Evolutionary conservation across 2,888 invertebrate genomes (phyloP), one percentile per base, ranked within the genome.

Genomic region (Polydrusus cervinus): DNA sequence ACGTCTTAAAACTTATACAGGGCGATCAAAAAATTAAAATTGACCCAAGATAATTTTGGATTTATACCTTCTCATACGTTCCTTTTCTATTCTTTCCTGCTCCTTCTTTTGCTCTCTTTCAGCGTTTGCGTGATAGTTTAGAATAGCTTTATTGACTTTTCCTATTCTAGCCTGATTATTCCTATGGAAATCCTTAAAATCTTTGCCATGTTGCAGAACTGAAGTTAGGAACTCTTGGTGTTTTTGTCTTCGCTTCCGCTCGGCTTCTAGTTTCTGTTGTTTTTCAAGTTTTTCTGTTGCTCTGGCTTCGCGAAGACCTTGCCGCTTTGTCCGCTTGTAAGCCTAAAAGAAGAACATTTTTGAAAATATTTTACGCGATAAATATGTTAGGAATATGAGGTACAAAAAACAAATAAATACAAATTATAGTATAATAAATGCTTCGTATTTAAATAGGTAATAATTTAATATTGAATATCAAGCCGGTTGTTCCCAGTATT

Each of bases 31-130:
- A n/a, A n/a, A 25, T 14, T 60, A 5, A 0, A 1, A 14, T 38
- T 40, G 30, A 7, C 40, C 40, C 11, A 13, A 7, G 40, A 3
- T 10, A 3, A 30, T 30, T 30, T 3, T 30, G 7, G 30, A 30
- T 30, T 34, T 10, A 34, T 14, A 90, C 90, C 91, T 89, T 78
- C 98, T 91, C 97, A 99, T 98, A 91, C 99, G 96, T 87, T 99
- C 98, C 86, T 99, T 99, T 87, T 99, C 99, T 78, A 99, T 97
- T 67, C 98, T 91, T 86, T 99, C 98, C 86, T 99, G 99, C 88
- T 99, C 99, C 87, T 99, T 99, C 92, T 99, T 99, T 87, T 98
- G 98, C 85, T 99, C 99, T 25, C 98, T 90, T 87, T 99, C 99
- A 10, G 98, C 98, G 88, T 99, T 99, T 3, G 98, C 97, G 88